Evolutionary conservation across 2,113 vertebrate species (phyloP).

Genomic region (Ailuropoda melanoleuca): DNA sequence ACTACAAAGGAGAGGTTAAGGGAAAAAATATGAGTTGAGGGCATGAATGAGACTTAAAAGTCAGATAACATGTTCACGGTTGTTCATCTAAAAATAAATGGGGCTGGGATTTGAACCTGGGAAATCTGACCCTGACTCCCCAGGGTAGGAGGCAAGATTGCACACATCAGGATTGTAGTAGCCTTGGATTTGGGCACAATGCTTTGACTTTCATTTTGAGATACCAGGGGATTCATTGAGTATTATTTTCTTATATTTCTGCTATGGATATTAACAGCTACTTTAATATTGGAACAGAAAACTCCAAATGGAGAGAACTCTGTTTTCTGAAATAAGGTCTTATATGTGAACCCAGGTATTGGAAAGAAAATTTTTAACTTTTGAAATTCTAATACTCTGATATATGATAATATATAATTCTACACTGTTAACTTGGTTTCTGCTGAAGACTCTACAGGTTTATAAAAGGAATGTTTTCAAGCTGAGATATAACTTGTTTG

Average conservation of each 20-base stretch:
- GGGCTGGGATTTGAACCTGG: background rate
- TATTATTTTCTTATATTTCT: background rate
- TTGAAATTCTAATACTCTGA: background rate
- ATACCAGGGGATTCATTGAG: background rate
- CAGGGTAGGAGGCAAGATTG: background rate
- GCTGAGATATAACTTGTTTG: background rate
- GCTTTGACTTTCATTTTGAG: background rate
- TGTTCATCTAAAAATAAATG: background rate
- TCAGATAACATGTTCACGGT: background rate
- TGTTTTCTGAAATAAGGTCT: constrained; percentile 5
- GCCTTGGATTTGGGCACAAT: background rate
- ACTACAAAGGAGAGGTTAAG: background rate
- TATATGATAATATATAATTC: background rate
- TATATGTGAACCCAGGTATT: background rate
- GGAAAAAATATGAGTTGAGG: fast-evolving
- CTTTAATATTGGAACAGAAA: background rate
- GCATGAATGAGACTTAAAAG: background rate
- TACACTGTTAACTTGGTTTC: background rate
- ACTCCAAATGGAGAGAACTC: background rate
- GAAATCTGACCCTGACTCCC: background rate
- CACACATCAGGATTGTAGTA: background rate
- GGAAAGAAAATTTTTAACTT: background rate
- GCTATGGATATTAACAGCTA: background rate
- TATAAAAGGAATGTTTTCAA: background rate
- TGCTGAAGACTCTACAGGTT: background rate